Percentiles rank a stretch among this genome's conserved stretches.
These are phyloP conservation scores for Dasypogon diadema DNA, from an alignment of 2,888 invertebrate species.

Conservation along the genomic window DNA sequence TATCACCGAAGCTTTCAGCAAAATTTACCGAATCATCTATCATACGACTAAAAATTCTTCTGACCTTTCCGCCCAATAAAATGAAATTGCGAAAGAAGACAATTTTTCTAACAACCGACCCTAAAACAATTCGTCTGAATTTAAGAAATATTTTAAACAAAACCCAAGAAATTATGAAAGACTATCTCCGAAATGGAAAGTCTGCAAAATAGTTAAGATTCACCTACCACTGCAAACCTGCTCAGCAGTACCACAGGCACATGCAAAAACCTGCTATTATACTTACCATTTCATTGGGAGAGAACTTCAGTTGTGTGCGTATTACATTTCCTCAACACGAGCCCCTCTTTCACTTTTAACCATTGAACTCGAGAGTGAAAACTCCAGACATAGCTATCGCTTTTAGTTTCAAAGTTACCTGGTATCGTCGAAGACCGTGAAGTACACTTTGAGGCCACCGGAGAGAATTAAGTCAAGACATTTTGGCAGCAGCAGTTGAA, in stretches of 20 bases:
- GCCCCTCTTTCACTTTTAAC: not conserved
- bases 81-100: not conserved
- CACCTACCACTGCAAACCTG: not conserved
- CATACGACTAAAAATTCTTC: not conserved
- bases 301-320: not conserved
- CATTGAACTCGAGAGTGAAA: not conserved
- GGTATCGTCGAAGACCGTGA: not conserved
- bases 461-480: not conserved
- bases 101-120: not conserved
- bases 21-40: not conserved
- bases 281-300: not conserved
- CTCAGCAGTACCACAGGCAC: not conserved
- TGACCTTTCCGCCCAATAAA: not conserved
- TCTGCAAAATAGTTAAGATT: conserved; percentile 10
- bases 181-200: conserved; percentile 49
- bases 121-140: not conserved
- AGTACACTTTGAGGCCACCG: too few relatives aligned
- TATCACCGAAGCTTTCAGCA: not conserved
- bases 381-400: not conserved
- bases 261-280: not conserved
- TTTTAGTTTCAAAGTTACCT: not conserved
- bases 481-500: not conserved
- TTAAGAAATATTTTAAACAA: conserved; percentile 11
- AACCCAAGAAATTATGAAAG: conserved; percentile 40
- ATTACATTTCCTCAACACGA: not conserved